phyloP scores from a whole-genome alignment of 1,140 invertebrate genomes.

The Ericerus pela region DNA sequence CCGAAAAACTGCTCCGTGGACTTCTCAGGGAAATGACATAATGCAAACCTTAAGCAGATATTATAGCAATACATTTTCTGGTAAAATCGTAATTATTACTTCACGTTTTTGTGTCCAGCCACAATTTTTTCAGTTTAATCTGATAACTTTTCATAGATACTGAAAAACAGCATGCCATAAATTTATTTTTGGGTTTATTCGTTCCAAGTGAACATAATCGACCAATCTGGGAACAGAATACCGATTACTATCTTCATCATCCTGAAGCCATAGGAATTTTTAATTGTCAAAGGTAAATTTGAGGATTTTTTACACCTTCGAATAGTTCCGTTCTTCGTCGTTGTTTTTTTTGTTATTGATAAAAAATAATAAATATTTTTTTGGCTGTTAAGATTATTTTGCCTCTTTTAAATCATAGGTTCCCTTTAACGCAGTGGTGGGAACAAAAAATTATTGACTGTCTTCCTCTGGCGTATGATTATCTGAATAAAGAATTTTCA shows the following conservation, averaged over 20 bases:
- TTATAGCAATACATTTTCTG: constrained; percentile 96
- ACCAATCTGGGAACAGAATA: constrained; percentile 77
- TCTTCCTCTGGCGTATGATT: constrained; percentile 55
- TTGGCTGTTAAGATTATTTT: too few relatives aligned
- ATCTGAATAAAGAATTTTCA: constrained; percentile 48
- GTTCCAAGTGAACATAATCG: constrained; percentile 53
- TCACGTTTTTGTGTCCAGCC: neutral
- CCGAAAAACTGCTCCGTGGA: constrained; percentile 89
- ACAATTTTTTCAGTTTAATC: neutral
- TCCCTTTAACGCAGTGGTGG: constrained; percentile 67
- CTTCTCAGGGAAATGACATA: constrained; percentile 94
- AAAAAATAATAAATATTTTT: too few relatives aligned
- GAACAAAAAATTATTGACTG: constrained; percentile 47
- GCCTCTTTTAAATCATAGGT: too few relatives aligned
- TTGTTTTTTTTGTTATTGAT: too few relatives aligned
- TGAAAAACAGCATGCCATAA: constrained; percentile 97
- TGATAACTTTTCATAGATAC: constrained; percentile 43
- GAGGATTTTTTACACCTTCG: too few relatives aligned
- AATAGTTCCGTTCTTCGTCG: too few relatives aligned
- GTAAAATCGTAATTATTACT: constrained; percentile 23
- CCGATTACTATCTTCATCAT: constrained; percentile 87
- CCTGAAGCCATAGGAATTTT: constrained; percentile 34
- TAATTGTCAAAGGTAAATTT: neutral
- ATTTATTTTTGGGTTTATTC: constrained; percentile 90
- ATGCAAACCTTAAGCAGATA: constrained; percentile 97